Base-by-base conservation (phyloP, 2,797 vertebrate species). In the Chelon auratus region DNA sequence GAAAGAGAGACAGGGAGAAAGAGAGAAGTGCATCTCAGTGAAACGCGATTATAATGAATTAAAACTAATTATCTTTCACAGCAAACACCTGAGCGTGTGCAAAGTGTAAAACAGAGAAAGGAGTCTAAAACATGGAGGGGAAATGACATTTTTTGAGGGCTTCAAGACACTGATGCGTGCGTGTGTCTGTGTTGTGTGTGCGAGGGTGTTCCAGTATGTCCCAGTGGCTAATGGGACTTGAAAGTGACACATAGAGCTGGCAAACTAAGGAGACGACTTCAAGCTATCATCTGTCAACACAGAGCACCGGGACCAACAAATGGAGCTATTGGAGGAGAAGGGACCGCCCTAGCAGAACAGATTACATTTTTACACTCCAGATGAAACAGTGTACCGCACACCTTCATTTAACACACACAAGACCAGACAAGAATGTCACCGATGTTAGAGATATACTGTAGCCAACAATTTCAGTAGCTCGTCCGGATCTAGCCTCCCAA, bases 281-380 rank as follows among this genome's bases (percentile, higher is more conserved):
- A 88, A 93, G 92, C 90, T 81, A 91, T 93, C 93, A 94, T 95
- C 91, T 89, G 91, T 95, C 93, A 93, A 92, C 82, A 87, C 12
- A 71, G 77, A 84, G 84, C 77, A 52, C 71, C 54, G 84, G 85
- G 87, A 90, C 88, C 81, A 88, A 89, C 88, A 94, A 93, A 95
- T 93, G 86, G 92, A 93, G 93, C 89, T 91, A 93, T 91, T 91
- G 89, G 91, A 90, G 92, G 88, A 90, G 87, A 91, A 88, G 89
- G 85, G 89, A 86, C 78, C 72, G 89, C 79, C 90, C 91, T 93
- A 92, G 93, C 93, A 93, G 94, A 94, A 95, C 93, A 93, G 91
- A 95, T 94, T 94, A 92, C 90, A 93, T 93, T 92, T 92, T 92
- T 89, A 91, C 87, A 88, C 85, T 89, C 76, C 58, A 72, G 78